phyloP scores from a whole-genome alignment of 2,888 invertebrate species.

The Mantis religiosa region DNA sequence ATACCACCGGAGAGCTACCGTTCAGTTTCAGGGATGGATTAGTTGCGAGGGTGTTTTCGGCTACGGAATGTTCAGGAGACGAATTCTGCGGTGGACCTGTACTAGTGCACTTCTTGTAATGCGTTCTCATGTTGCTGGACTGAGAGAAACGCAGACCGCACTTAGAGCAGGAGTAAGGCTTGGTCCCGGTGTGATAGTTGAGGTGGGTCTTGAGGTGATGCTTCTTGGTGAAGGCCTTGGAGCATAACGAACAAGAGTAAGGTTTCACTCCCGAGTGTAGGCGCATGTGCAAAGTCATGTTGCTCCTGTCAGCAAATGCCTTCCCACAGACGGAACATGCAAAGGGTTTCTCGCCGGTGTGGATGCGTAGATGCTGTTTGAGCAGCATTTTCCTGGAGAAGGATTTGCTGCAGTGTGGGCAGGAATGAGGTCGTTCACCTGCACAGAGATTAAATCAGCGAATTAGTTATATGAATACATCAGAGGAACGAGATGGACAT shows the following conservation, averaged over 20 bases:
- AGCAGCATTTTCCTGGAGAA: slow-evolving; percentile 80
- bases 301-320: slow-evolving; percentile 78
- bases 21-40: background rate
- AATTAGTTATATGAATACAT: background rate
- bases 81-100: background rate
- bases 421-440: slow-evolving; percentile 71
- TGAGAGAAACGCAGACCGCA: slow-evolving; percentile 76
- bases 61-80: background rate
- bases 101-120: slow-evolving; percentile 67
- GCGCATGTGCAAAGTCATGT: slow-evolving; percentile 77
- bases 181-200: slow-evolving; percentile 79
- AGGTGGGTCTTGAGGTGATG: slow-evolving; percentile 81
- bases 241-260: slow-evolving; percentile 59
- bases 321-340: slow-evolving; percentile 72
- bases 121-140: slow-evolving; percentile 83
- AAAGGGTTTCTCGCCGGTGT: slow-evolving; percentile 77
- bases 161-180: slow-evolving; percentile 70
- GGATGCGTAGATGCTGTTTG: slow-evolving; percentile 77
- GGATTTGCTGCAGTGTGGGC: slow-evolving; percentile 72
- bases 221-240: slow-evolving; percentile 80
- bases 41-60: background rate
- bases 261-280: slow-evolving; percentile 79
- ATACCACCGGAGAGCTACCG: background rate
- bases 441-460: background rate
- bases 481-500: no score